Percentiles rank a stretch among this genome's conserved stretches.
These are phyloP conservation scores for Bagarius yarrelli DNA, from an alignment of 2,113 vertebrate species.

Conservation along the genomic window DNA sequence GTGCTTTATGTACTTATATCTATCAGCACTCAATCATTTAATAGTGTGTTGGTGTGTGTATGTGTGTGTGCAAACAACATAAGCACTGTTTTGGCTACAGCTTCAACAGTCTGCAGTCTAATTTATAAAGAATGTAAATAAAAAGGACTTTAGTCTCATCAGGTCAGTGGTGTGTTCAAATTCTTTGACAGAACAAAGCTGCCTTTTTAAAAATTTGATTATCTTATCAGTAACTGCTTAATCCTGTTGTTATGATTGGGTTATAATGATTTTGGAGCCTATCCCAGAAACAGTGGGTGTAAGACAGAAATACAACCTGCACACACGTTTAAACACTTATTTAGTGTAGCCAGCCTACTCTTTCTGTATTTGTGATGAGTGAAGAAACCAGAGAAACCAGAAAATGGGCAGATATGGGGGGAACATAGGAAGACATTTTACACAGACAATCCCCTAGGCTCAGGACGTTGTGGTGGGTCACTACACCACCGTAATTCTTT, in stretches of 20 bases:
- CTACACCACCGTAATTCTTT: too few species aligned
- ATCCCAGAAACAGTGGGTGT: background rate
- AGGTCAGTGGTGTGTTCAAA: background rate
- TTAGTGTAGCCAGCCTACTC: background rate
- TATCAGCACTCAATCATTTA: background rate
- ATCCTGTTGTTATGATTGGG: background rate
- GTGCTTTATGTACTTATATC: background rate
- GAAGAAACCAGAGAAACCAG: background rate
- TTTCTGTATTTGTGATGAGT: background rate
- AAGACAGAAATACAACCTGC: background rate
- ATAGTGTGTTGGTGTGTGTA: background rate
- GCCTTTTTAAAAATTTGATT: slow-evolving; percentile 7
- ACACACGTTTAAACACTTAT: background rate
- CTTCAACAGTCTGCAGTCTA: slow-evolving; percentile 32
- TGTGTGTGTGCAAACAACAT: slow-evolving; percentile 4
- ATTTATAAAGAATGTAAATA: slow-evolving; percentile 28
- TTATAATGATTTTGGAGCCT: background rate
- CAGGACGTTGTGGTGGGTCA: too few species aligned
- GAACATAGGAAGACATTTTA: background rate
- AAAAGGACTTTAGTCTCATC: background rate
- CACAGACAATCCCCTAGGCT: background rate
- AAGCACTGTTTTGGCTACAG: slow-evolving; percentile 57
- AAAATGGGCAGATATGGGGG: background rate
- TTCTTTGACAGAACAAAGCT: background rate
- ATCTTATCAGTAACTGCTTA: slow-evolving; percentile 4